Conservation (phyloP, 2,888 invertebrate species). For the Laspeyria flexula region DNA sequence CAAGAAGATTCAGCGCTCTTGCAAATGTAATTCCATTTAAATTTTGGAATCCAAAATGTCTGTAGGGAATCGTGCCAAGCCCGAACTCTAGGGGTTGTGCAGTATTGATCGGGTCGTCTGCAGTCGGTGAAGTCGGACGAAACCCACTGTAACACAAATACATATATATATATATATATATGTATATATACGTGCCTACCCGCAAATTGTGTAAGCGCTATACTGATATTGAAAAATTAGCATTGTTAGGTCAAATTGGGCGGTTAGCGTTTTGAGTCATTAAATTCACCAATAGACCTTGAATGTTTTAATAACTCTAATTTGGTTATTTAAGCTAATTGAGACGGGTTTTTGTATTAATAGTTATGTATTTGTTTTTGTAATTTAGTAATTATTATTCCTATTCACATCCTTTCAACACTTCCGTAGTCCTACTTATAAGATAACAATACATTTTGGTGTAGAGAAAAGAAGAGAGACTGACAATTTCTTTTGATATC, state of each 20-base stretch:
- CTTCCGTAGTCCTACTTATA: too few relatives aligned
- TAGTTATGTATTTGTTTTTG: background rate
- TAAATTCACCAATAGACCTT: slow-evolving; percentile 30
- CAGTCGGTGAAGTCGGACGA: background rate
- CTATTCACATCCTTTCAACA: too few relatives aligned
- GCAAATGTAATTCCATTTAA: slow-evolving; percentile 1
- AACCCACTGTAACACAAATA: background rate
- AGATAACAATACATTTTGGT: too few relatives aligned
- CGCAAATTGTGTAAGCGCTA: background rate
- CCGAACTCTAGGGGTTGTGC: background rate
- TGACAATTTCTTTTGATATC: too few relatives aligned
- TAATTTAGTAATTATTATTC: too few relatives aligned
- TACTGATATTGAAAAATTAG: slow-evolving; percentile 1
- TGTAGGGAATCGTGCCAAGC: slow-evolving; percentile 11
- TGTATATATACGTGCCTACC: background rate
- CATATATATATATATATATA: too few relatives aligned
- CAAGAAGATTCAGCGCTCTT: background rate
- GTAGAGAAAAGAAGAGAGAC: too few relatives aligned
- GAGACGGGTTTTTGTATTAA: slow-evolving; percentile 2
- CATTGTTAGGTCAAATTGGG: slow-evolving; percentile 10
- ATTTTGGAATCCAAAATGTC: background rate
- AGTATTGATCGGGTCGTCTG: slow-evolving; percentile 9
- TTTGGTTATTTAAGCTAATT: slow-evolving; percentile 11
- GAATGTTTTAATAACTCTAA: slow-evolving; percentile 21
- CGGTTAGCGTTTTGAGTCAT: slow-evolving; percentile 19